Conservation (phyloP, 2,888 invertebrate species). For the Noctua janthe region DNA sequence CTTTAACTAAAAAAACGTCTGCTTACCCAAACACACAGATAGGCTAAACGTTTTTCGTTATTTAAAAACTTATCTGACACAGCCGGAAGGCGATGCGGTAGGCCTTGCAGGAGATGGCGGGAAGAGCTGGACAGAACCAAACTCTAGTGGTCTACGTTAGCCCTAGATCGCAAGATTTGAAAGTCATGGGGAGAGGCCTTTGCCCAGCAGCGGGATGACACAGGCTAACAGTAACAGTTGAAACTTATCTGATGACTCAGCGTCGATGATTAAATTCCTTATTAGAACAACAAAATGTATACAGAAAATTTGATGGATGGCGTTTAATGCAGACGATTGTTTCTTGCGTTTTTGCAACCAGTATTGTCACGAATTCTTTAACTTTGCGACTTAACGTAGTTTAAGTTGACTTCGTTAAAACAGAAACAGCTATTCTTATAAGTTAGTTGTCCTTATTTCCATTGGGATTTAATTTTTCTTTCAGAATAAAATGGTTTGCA, state of each 20-base stretch:
- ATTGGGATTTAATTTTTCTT: constrained; percentile 21
- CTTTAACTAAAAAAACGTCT: not conserved
- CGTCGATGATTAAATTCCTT: not conserved
- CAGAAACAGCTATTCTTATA: constrained; percentile 8
- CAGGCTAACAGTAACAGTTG: too few relatives aligned
- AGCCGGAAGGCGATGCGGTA: too few relatives aligned
- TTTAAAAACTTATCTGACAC: not conserved
- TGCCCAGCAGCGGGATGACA: too few relatives aligned
- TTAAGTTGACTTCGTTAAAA: constrained; percentile 7
- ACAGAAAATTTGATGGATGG: not conserved
- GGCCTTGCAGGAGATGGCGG: too few relatives aligned
- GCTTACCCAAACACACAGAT: too few relatives aligned
- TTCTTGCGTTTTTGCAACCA: constrained; percentile 8
- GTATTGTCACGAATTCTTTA: constrained; percentile 10
- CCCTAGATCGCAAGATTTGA: too few relatives aligned
- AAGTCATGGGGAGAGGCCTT: too few relatives aligned
- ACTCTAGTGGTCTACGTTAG: too few relatives aligned
- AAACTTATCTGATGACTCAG: too few relatives aligned
- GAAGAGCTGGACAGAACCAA: too few relatives aligned
- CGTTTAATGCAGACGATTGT: not conserved
- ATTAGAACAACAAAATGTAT: not conserved
- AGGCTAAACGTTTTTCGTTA: not conserved
- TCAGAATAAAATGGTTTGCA: constrained; percentile 19
- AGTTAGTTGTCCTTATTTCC: not conserved
- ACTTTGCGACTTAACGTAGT: not conserved